Evolutionary conservation across 2,113 vertebrate genomes (phyloP).

Genomic region (Anoura caudifer): DNA sequence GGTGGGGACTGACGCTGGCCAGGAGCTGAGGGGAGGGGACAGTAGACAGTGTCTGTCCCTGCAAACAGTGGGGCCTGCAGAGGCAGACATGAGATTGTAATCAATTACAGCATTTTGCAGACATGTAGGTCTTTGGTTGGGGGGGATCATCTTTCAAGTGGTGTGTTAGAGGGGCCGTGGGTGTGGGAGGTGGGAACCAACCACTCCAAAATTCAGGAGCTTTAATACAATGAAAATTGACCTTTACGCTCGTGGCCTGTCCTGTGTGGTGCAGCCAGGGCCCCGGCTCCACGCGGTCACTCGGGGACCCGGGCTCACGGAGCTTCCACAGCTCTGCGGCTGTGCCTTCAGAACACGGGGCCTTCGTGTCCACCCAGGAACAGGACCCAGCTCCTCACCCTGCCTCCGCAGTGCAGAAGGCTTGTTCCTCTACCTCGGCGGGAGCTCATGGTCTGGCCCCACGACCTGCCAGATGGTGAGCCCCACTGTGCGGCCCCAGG

Average conservation of each 20-base stretch:
- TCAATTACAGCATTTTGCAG: no score
- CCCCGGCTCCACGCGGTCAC: background rate
- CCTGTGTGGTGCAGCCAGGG: no score
- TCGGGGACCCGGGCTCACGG: background rate
- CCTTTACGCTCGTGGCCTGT: fast-evolving
- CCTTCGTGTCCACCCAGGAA: background rate
- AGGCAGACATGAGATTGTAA: fast-evolving
- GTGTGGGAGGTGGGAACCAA: fast-evolving
- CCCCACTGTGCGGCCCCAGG: background rate
- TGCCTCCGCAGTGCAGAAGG: background rate
- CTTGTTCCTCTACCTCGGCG: no score
- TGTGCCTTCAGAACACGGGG: fast-evolving
- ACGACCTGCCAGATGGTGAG: background rate
- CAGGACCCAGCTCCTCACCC: no score
- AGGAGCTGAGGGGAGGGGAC: background rate
- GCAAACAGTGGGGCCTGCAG: background rate
- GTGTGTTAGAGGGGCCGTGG: fast-evolving
- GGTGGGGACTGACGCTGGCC: background rate
- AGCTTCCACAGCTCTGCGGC: background rate
- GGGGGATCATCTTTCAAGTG: background rate
- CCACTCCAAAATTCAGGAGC: background rate
- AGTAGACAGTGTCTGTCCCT: no score
- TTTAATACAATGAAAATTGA: background rate
- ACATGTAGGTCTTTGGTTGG: background rate
- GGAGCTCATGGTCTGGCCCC: background rate